These are phyloP conservation scores for Trematomus loennbergii DNA, from an alignment of 2,113 vertebrate genomes.

Conservation along the genomic window DNA sequence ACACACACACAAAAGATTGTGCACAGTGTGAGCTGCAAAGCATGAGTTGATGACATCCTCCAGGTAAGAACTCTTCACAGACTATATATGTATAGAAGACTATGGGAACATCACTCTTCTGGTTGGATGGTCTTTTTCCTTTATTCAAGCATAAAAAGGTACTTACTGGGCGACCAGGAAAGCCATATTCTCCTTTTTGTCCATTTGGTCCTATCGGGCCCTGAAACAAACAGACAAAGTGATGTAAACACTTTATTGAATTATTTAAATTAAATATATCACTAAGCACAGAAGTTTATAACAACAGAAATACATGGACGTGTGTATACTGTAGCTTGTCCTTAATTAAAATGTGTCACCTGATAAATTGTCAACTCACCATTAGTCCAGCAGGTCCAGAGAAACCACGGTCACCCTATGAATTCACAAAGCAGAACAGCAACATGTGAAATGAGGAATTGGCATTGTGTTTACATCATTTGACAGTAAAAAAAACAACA, in stretches of 20 bases:
- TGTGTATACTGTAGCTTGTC: background rate
- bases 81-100: too few relatives aligned
- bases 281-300: background rate
- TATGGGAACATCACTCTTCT: too few relatives aligned
- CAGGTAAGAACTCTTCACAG: too few relatives aligned
- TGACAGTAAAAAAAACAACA: too few relatives aligned
- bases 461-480: background rate
- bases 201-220: slow-evolving; percentile 89
- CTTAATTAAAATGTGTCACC: background rate
- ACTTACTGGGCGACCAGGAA: slow-evolving; percentile 93
- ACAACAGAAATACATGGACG: background rate
- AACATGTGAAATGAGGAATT: background rate
- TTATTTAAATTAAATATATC: background rate
- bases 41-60: background rate
- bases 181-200: slow-evolving; percentile 93
- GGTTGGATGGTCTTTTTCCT: too few relatives aligned
- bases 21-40: background rate
- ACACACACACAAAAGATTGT: too few relatives aligned
- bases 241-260: background rate
- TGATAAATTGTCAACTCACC: slow-evolving; percentile 74
- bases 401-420: slow-evolving; percentile 88
- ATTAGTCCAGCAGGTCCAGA: slow-evolving; percentile 82
- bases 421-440: slow-evolving; percentile 22
- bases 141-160: background rate
- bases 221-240: slow-evolving; percentile 73